Base-by-base conservation (phyloP, 2,113 vertebrate genomes). In the Corythoichthys intestinalis region DNA sequence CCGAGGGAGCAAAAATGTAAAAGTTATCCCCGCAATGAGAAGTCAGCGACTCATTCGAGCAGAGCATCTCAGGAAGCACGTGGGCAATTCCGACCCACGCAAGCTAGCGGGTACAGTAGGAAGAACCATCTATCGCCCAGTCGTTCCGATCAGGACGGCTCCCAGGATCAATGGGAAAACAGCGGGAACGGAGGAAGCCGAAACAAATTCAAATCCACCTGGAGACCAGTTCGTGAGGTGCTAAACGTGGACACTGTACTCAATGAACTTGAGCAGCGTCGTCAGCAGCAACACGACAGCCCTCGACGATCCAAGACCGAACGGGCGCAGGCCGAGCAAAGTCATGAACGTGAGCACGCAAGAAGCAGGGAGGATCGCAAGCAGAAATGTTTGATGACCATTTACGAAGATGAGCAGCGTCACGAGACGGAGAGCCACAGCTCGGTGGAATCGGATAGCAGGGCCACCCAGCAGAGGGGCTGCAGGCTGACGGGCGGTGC, bases 221-320 rank as follows among this genome's bases (percentile, higher is more conserved):
- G 96, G 96, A 95, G 93, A 74, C 97, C 97, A 2, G 91, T 96
- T 84, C 85, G 97, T 34, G 96, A 99, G 77, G 96, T 95, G 0
- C 73, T 99, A n/a, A 99, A 99, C 0, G 97, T 99, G 7, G 97
- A 99, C 82, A 96, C 93, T 1, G 92, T 99, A 54, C 93, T 98
- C 74, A 95, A 78, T 1, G 96, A 97, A 53, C 88, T 92, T 79
- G 95, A 95, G 77, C 95, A 90, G 39, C 92, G 93, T 0, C 94
- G 92, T 35, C 93, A 93, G 4, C 91, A 90, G 77, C 84, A 87
- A 11, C 77, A 86, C 3, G 85, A 89, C 28, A 95, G 93, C 78
- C 94, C 95, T 0, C 91, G 91, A 46, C 92, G 88, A 71, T 77
- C 67, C 17, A 94, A 90, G 68, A 58, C 90, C 17, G 89, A 90